Base-by-base conservation (phyloP, 2,113 vertebrate genomes). In the Neoarius graeffei region DNA sequence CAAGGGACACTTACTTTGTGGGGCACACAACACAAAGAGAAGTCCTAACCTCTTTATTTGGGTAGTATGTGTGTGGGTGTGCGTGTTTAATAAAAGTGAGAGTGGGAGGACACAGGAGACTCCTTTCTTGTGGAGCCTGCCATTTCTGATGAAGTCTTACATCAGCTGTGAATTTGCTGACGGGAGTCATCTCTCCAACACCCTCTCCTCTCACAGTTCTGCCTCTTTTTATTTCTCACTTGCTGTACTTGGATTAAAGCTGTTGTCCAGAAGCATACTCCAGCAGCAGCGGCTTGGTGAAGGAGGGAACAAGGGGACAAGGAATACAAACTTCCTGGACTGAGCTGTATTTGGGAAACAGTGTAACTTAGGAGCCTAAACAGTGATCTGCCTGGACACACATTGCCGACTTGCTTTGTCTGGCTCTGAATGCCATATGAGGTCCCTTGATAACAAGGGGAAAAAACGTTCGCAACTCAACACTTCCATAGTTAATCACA, bases 361-460 rank as follows among this genome's bases (percentile, higher is more conserved):
- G 88, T 88, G 67, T 89, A 71, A 73, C 88, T 91, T 83, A 91
- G 50, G 2, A 83, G 81, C 48, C 86, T 86, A n/a, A 87, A 81
- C 20, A 90, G 30, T 64, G 76, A 85, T n/a, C 88, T 89, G 20
- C n/a, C 85, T 59, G 83, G 66, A 77, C 50, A 27, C 52, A 35
- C 30, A 9, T 42, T 86, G 19, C 85, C 87, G 74, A 76, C 83
- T 88, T 89, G 82, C 67, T 52, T 69, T n/a, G 50, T 88, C 66
- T 89, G 35, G 71, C 50, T 67, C 84, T 60, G 90, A 54, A 76
- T 80, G 42, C 27, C 83, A 79, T 48, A 57, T 30, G 30, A 86
- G 76, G 69, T 86, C 50, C 20, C 5, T 35, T 5, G 11, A 25
- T 74, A n/a, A 59, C 10, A 9, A 42, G 67, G 7, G 50, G 52